A percentile compares a stretch with the other conserved stretches of the same genome.
Conservation (phyloP, 1,140 invertebrate genomes). For the Coenobita brevimanus region DNA sequence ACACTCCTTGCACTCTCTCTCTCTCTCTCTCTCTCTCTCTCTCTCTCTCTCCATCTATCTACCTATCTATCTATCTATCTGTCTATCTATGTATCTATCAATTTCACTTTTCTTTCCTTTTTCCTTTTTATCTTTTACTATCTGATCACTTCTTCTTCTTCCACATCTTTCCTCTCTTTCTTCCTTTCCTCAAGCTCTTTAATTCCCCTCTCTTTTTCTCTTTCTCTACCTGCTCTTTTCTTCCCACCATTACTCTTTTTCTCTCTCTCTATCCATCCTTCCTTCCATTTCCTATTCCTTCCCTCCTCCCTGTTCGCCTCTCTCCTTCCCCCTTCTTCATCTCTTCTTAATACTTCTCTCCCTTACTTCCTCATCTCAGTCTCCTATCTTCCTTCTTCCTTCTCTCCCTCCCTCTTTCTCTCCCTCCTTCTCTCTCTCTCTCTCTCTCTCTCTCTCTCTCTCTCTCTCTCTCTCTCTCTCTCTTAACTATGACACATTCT, state of each 20-base stretch:
- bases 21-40: background rate
- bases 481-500: background rate
- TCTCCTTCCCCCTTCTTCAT: too few species aligned
- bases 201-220: background rate
- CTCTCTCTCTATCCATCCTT: background rate
- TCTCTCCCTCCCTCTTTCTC: background rate
- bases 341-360: background rate
- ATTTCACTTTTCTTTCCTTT: too few species aligned
- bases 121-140: too few species aligned
- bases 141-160: too few species aligned
- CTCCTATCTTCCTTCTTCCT: slow-evolving; percentile 1
- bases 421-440: background rate
- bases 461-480: background rate
- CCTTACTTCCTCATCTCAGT: background rate
- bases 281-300: background rate
- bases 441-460: background rate
- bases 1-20: too few species aligned
- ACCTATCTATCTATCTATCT: too few species aligned
- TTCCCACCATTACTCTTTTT: background rate
- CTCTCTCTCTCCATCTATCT: too few species aligned
- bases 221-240: background rate
- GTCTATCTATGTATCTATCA: background rate
- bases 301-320: too few species aligned
- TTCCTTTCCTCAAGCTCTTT: background rate
- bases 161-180: background rate